Base-by-base conservation (phyloP, 2,113 vertebrate genomes). In the Hassar affinis region DNA sequence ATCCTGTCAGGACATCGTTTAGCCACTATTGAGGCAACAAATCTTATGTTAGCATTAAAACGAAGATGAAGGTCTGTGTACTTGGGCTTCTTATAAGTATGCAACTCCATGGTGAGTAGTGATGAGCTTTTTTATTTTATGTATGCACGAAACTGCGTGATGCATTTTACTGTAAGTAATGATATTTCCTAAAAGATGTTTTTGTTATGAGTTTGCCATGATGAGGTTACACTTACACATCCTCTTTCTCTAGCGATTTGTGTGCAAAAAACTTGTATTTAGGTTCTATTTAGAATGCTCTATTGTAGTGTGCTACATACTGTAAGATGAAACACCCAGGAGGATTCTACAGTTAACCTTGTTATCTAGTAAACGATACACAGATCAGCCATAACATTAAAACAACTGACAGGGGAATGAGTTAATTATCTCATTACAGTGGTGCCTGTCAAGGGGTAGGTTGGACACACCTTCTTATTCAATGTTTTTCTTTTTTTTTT, bases 21-120 rank as follows among this genome's bases (percentile, higher is more conserved):
- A 18, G 42, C 49, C 33, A 59, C 47, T 82, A 45, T 71, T 56
- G 69, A 71, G 30, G 59, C 17, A 69, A 10, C 38, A 81, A 61
- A 33, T 42, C 11, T 51, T 52, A 9, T 80, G 25, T 25, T 17
- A 71, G 38, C 38, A 38, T 49, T 20, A 12, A 51, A 47, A 62
- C 22, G 35, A 92, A 90, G 86, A 94, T 94, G 93, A 93, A 88
- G 90, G 90, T 82, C 51, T 78, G 88, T 85, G 85, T 45, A 77
- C 74, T 92, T 84, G 86, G 92, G 80, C 76, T 93, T 86, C 91
- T 92, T 91, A 90, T 93, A 77, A 88, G 88, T 87, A 86, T 92
- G 79, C 82, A 90, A 75, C 83, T 93, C 71, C 90, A 91, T 90
- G 94, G 94, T 95, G 87, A 92, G 92, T 90, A 81, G 30, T 57